These are phyloP conservation scores for Prinia subflava DNA, from an alignment of 2,113 vertebrate species.

Conservation along the genomic window DNA sequence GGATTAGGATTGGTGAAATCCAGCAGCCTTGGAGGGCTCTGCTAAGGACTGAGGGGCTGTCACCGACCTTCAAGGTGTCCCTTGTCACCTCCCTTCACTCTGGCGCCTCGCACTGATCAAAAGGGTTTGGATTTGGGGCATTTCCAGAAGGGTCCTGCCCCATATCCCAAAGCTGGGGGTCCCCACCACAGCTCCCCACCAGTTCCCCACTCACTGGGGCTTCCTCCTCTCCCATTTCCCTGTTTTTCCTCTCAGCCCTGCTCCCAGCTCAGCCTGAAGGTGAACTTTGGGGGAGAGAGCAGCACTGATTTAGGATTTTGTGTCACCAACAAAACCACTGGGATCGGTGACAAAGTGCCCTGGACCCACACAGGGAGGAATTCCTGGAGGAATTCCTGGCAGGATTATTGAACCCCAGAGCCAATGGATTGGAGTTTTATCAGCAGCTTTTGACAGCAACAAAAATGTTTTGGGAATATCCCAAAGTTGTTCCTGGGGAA, in stretches of 20 bases:
- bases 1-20: background rate
- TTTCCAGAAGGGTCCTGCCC: background rate
- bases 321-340: background rate
- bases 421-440: no score
- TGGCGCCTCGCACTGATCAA: background rate
- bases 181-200: background rate
- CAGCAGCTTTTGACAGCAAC: no score
- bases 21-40: background rate
- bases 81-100: background rate
- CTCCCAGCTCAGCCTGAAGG: background rate
- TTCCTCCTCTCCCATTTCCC: background rate
- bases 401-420: no score
- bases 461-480: no score
- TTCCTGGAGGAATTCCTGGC: no score
- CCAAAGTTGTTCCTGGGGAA: no score
- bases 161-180: background rate
- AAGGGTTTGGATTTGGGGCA: background rate
- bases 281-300: background rate
- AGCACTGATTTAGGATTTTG: background rate
- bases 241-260: background rate
- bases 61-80: background rate
- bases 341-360: background rate
- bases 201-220: background rate
- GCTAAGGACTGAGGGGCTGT: background rate
- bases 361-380: background rate